phyloP scores from a whole-genome alignment of 2,888 invertebrate species.

The Machimus atricapillus region DNA sequence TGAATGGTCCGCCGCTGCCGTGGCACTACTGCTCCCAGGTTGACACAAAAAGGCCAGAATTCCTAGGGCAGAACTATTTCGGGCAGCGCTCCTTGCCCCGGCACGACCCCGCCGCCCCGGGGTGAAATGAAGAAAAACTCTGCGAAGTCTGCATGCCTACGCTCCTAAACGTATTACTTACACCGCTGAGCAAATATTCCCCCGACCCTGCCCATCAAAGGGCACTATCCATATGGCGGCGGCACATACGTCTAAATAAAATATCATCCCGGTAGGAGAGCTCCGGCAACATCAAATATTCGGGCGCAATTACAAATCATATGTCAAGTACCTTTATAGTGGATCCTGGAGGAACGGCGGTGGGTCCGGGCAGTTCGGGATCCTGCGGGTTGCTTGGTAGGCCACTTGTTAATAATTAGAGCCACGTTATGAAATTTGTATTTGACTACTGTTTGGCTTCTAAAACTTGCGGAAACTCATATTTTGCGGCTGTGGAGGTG shows the following conservation, averaged over 20 bases:
- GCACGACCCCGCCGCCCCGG: not conserved
- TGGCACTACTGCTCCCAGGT: not conserved
- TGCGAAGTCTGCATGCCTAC: constrained; percentile 20
- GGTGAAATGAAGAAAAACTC: constrained; percentile 3
- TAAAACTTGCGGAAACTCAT: constrained; percentile 36
- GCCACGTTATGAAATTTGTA: constrained; percentile 40
- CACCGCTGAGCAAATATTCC: constrained; percentile 6
- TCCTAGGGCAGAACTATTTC: not conserved
- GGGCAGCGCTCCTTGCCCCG: not conserved
- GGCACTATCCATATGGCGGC: not conserved
- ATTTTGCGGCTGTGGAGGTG: constrained; percentile 7
- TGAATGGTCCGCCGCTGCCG: not conserved
- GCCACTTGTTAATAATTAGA: constrained; percentile 41
- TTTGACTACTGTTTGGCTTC: constrained; percentile 40
- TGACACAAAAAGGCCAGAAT: not conserved
- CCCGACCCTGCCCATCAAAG: not conserved
- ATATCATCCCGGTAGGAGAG: constrained; percentile 25
- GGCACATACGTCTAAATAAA: constrained; percentile 26
- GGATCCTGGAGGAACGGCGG: not conserved
- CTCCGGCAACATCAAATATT: constrained; percentile 38
- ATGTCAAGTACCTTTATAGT: constrained; percentile 38
- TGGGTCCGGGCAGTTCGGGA: not conserved
- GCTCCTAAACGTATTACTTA: constrained; percentile 25
- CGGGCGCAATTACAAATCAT: constrained; percentile 40
- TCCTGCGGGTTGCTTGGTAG: constrained; percentile 11